Base-by-base conservation (phyloP, 1,140 invertebrate genomes). In the Drosophila sulfurigaster region DNA sequence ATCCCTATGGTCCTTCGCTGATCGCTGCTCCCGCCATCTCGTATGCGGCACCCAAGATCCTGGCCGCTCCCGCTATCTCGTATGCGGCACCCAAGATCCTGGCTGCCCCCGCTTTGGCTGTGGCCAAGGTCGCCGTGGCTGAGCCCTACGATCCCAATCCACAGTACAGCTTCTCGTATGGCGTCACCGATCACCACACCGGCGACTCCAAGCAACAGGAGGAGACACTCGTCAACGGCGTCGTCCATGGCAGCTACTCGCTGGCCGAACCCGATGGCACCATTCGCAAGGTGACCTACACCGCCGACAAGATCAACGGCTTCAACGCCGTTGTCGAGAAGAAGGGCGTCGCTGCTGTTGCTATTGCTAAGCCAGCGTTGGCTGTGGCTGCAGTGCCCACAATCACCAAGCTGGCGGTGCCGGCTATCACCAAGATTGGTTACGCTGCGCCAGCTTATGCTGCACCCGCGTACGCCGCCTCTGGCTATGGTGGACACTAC, bases 111-210 rank as follows among this genome's bases (percentile, higher is more conserved):
- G 82, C 93, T 3, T 41, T 93, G 8, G 89, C 91, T 6, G 82
- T 93, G 46, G 87, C 92, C 28, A 92, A 93, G 48, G 80, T 92
- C 3, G 90, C 93, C 20, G 82, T 92, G 13, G 75, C 93, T 32
- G 95, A 96, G 87, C 94, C 95, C 16, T 94, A 94, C 74, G 95
- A 96, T 92, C 94, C 95, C 4, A 94, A 96, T 92, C 96, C 95
- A 2, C 94, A 95, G 46, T 96, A 96, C 91, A 95, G 94, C 86
- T 96, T 95, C 93, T 94, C 95, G 16, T 96, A 96, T 92, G 95
- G 95, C 41, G 95, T 96, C 1, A 94, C 95, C 8, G 96, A 96
- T 87, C 94, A 95, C 0, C 92, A 94, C 72, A 96, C 95, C 25
- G 96, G 96, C 49, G 95, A 96, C 91, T 95, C 95, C 73, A 96